Conservation (phyloP, 2,888 invertebrate species). For the Patella pellucida region DNA sequence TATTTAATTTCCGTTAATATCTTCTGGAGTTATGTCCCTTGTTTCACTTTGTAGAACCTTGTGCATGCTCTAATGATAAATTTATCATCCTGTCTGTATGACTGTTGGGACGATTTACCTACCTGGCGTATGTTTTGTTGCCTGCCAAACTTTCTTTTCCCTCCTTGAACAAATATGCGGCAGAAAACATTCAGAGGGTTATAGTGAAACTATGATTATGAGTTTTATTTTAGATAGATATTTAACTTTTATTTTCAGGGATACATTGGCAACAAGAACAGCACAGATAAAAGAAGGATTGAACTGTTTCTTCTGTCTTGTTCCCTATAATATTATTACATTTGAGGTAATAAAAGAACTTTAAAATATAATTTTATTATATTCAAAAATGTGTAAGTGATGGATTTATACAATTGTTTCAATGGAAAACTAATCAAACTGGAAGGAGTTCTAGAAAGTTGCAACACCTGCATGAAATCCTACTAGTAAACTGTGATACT, state of each 20-base stretch:
- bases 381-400: too few species aligned
- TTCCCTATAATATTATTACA: slow-evolving; percentile 97
- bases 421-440: too few species aligned
- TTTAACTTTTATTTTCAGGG: slow-evolving; percentile 58
- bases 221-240: background rate
- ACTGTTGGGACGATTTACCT: background rate
- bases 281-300: slow-evolving; percentile 95
- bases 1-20: too few species aligned
- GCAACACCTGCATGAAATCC: too few species aligned
- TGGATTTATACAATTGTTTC: too few species aligned
- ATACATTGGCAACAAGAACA: slow-evolving; percentile 74
- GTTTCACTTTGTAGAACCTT: too few species aligned
- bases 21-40: too few species aligned
- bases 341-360: slow-evolving; percentile 78
- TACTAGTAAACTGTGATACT: too few species aligned
- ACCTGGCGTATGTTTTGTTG: background rate
- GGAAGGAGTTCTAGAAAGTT: too few species aligned
- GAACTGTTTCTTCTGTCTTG: slow-evolving; percentile 92
- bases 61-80: too few species aligned
- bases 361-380: too few species aligned
- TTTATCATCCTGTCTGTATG: too few species aligned
- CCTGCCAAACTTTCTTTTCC: background rate
- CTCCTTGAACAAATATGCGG: background rate
- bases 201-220: background rate
- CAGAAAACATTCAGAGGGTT: background rate